Evolutionary conservation across 2,888 invertebrate genomes (phyloP).

Genomic region (Glyphotaelius pellucidus): DNA sequence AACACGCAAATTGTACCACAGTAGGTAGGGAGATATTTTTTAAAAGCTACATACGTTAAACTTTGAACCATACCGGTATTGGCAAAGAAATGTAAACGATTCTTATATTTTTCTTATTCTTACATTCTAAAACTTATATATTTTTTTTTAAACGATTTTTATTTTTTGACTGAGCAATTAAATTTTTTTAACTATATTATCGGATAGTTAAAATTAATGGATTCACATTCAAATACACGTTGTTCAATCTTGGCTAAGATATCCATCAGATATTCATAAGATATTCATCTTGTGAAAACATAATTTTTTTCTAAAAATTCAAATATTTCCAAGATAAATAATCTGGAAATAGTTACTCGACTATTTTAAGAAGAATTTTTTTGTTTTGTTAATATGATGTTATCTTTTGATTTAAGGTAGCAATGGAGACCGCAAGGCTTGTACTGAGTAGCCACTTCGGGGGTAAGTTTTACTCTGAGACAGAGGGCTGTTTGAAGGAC

Average conservation of each 20-base stretch:
- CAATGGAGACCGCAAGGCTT: neutral
- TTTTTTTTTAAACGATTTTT: too few species aligned
- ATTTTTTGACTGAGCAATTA: too few species aligned
- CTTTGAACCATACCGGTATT: neutral
- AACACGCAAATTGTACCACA: neutral
- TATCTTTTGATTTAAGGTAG: neutral
- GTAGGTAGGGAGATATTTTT: neutral
- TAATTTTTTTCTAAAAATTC: neutral
- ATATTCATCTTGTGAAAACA: neutral
- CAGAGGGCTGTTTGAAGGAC: slow-evolving; percentile 7
- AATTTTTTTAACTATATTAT: too few species aligned
- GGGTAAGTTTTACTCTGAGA: neutral
- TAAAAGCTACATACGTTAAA: neutral
- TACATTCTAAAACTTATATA: too few species aligned
- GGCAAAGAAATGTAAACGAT: neutral
- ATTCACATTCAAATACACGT: too few species aligned
- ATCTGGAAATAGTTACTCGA: too few species aligned
- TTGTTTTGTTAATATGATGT: neutral
- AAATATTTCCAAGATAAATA: too few species aligned
- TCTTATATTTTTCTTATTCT: neutral
- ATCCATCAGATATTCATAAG: too few species aligned
- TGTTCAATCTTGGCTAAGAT: too few species aligned
- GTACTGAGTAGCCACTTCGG: neutral
- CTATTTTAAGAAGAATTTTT: too few species aligned
- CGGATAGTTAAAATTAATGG: too few species aligned